Base-by-base conservation (phyloP, 2,888 invertebrate genomes). In the Heteromyza rotundicornis region DNA sequence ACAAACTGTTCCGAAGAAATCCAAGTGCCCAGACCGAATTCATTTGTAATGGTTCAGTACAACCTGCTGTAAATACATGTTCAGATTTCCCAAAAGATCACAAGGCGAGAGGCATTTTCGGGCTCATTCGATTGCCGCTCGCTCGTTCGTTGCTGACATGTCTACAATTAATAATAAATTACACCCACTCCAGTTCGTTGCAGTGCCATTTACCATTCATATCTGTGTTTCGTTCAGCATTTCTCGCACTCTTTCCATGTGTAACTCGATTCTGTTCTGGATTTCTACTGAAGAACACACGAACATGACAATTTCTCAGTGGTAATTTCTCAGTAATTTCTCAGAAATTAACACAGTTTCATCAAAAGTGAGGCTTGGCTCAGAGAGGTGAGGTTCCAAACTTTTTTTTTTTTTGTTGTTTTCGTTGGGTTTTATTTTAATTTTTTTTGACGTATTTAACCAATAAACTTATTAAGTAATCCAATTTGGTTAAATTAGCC, bases 391-490 rank as follows among this genome's bases (percentile, higher is more conserved):
- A n/a, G 27, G 8, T 40, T 14, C 40, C 40, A 40, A 10, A 40
- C 40, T 52, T 57, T 2, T 7, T 49, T 64, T 65, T 60, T 56
- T n/a, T 52, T 54, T 2, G 12, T 49, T 64, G 66, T 62, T 66
- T 64, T 56, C 65, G 53, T 61, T 68, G 62, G 57, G 57, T 61
- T 66, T 35, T 59, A 12, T 56, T 67, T 57, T 59, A 60, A 57
- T 58, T 56, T 67, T 36, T 40, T 59, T 47, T 17, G n/a, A 64
- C 63, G 71, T 72, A 71, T 74, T 73, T 70, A 74, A 70, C 71
- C 76, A 74, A 77, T 78, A 76, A 79, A 79, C 75, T 75, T 73
- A 77, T 78, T 79, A 76, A 78, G 77, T 78, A 79, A 78, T 76
- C 78, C 76, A 78, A 79, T 78, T 79, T 76, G 77, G 74, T 71